Percentiles rank a stretch among this genome's conserved stretches.
Conservation (phyloP, 2,888 invertebrate species). For the Nomada ruficornis region DNA sequence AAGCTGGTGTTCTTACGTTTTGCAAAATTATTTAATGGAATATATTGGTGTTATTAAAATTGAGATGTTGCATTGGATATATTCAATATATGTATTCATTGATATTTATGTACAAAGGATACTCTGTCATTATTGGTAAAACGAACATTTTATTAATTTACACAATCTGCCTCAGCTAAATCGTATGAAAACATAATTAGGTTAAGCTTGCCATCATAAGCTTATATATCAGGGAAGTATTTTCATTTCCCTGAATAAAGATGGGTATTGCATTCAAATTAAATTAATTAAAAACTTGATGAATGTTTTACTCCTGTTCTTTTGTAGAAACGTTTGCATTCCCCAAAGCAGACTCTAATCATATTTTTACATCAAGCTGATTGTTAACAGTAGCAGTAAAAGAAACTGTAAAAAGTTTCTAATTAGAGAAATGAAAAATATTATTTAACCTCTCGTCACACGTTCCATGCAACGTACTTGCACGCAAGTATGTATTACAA, state of each 20-base stretch:
- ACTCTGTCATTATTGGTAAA: not conserved
- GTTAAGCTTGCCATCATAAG: conserved; percentile 4
- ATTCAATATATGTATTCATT: too few species aligned
- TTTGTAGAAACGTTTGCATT: not conserved
- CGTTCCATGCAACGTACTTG: conserved; percentile 3
- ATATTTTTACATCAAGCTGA: not conserved
- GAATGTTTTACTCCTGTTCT: not conserved
- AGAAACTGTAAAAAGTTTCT: not conserved
- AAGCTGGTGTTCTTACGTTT: too few species aligned
- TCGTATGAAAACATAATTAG: not conserved
- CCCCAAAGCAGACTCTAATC: not conserved
- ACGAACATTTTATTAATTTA: not conserved
- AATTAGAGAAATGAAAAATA: conserved; percentile 8
- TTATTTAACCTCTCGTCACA: not conserved
- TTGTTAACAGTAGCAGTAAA: not conserved
- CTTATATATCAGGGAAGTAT: conserved; percentile 1
- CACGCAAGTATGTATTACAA: conserved; percentile 14
- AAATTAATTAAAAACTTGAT: not conserved
- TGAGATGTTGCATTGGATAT: too few species aligned
- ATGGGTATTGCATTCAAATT: not conserved
- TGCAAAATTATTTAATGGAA: too few species aligned
- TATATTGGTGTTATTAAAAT: too few species aligned
- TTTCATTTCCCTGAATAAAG: conserved; percentile 1
- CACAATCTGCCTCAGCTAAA: not conserved
- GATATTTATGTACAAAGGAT: too few species aligned